Percentiles rank a stretch among this genome's conserved stretches.
These are phyloP conservation scores for Hermaeophaga mercurialis DNA, from an alignment of 2,888 invertebrate species.

Conservation along the genomic window DNA sequence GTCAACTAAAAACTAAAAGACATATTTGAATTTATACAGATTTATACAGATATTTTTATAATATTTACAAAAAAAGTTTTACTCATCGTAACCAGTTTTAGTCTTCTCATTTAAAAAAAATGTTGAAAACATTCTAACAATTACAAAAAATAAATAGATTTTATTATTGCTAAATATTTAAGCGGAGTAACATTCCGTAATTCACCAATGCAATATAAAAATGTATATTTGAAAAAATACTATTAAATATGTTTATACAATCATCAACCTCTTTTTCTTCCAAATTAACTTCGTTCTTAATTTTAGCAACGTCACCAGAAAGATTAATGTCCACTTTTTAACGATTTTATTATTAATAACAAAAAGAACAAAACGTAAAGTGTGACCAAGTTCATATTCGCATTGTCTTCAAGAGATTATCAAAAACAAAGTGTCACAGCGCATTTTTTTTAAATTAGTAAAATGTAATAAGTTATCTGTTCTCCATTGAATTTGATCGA, in stretches of 20 bases:
- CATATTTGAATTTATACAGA: too few species aligned
- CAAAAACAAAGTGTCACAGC: slow-evolving; percentile 50
- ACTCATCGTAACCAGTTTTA: too few species aligned
- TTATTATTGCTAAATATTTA: neutral
- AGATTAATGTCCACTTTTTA: neutral
- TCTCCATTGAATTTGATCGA: slow-evolving; percentile 59
- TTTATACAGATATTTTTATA: too few species aligned
- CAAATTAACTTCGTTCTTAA: neutral
- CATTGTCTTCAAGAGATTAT: slow-evolving; percentile 53
- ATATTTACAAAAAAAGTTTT: too few species aligned
- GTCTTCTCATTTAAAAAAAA: too few species aligned
- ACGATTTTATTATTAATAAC: neutral
- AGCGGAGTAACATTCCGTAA: too few species aligned
- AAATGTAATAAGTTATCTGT: slow-evolving; percentile 59
- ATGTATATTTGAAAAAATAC: too few species aligned
- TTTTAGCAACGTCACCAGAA: neutral
- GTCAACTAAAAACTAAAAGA: too few species aligned
- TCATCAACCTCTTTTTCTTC: neutral
- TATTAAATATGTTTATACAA: too few species aligned
- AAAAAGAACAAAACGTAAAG: slow-evolving; percentile 1
- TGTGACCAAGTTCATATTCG: slow-evolving; percentile 11
- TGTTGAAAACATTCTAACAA: too few species aligned
- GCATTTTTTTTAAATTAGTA: slow-evolving; percentile 48
- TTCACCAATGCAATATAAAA: too few species aligned
- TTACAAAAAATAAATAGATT: neutral